These are phyloP conservation scores for Galleria mellonella DNA, from an alignment of 1,140 invertebrate genomes.

Conservation along the genomic window DNA sequence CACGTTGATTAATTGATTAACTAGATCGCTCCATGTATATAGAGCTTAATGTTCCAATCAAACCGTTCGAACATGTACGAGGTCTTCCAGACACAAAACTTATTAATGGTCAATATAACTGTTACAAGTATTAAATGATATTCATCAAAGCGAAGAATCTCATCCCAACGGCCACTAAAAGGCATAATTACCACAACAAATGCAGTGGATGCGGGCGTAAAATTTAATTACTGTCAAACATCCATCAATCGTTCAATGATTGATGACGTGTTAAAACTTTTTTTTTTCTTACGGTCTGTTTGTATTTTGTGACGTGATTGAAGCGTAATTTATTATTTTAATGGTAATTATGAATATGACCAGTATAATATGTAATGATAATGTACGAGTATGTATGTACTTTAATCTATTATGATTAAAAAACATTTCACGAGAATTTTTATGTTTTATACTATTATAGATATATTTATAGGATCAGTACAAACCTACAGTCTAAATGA, in stretches of 20 bases:
- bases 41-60: too few species aligned
- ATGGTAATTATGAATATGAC: conserved; percentile 3
- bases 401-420: too few species aligned
- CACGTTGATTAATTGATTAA: too few species aligned
- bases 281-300: conserved; percentile 27
- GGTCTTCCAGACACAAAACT: too few species aligned
- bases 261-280: conserved; percentile 37
- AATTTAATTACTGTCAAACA: conserved; percentile 47
- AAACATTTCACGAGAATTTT: too few species aligned
- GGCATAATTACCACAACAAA: conserved; percentile 34
- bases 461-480: too few species aligned
- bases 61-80: too few species aligned
- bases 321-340: conserved; percentile 7
- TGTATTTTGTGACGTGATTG: conserved; percentile 5
- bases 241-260: conserved; percentile 54
- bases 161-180: conserved; percentile 15
- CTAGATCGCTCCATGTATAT: too few species aligned
- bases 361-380: not conserved
- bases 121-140: not conserved
- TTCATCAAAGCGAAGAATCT: conserved; percentile 1
- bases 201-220: conserved; percentile 48
- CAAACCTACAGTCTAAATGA: too few species aligned
- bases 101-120: too few species aligned
- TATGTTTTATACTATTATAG: too few species aligned
- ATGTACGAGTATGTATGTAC: too few species aligned